Percentiles rank a stretch among this genome's conserved stretches.
Evolutionary conservation across 2,888 invertebrate species (phyloP).

Genomic region (Eristalis intricaria): DNA sequence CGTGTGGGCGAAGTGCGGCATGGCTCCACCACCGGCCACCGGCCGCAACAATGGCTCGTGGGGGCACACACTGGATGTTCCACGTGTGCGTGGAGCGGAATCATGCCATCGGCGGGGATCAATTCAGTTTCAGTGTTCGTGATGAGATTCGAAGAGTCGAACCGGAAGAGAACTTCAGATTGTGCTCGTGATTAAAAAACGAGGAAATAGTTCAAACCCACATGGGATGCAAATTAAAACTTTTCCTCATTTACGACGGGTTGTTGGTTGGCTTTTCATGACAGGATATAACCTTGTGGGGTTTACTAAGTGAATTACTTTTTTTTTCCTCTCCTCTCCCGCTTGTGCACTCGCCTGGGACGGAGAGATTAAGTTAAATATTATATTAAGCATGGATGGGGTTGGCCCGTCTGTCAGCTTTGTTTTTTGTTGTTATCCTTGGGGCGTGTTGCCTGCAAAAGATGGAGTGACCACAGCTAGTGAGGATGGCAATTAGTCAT

Average conservation of each 20-base stretch:
- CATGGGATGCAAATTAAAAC: conserved; percentile 42
- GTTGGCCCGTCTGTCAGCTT: conserved; percentile 36
- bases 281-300: conserved; percentile 15
- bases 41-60: conserved; percentile 18
- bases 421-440: not conserved
- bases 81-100: conserved; percentile 17
- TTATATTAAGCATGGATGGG: not conserved
- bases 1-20: not conserved
- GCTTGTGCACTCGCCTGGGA: conserved; percentile 27
- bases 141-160: conserved; percentile 28
- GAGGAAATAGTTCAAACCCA: not conserved
- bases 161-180: conserved; percentile 31
- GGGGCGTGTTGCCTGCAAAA: conserved; percentile 19
- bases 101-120: conserved; percentile 47
- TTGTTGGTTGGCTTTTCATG: conserved; percentile 11
- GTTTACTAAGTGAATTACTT: conserved; percentile 51
- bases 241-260: conserved; percentile 13
- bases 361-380: conserved; percentile 31
- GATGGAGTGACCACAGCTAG: not conserved
- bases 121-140: conserved; percentile 45
- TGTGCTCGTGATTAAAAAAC: conserved; percentile 39
- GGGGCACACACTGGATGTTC: not conserved
- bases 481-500: conserved; percentile 28
- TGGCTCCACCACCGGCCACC: conserved; percentile 13
- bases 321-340: not conserved